phyloP scores from a whole-genome alignment of 2,888 invertebrate species.

The Eupithecia abbreviata region DNA sequence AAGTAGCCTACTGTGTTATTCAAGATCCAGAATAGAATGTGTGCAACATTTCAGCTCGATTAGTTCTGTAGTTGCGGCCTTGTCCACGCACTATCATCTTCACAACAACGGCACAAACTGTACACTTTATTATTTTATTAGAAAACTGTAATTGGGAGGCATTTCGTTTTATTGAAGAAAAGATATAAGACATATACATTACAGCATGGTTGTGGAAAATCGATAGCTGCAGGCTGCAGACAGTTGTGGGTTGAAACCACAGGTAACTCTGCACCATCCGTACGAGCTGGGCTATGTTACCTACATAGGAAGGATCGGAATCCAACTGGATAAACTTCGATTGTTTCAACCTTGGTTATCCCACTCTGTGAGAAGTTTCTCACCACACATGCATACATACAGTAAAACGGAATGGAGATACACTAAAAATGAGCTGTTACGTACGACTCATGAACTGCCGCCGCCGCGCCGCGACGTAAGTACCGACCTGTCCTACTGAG shows the following conservation, averaged over 20 bases:
- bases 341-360: neutral
- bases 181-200: constrained; percentile 27
- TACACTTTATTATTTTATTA: too few relatives aligned
- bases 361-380: neutral
- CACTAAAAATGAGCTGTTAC: neutral
- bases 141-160: too few relatives aligned
- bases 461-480: neutral
- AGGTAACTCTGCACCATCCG: constrained; percentile 65
- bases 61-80: too few relatives aligned
- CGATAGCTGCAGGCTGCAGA: constrained; percentile 63
- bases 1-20: too few relatives aligned
- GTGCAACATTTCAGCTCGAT: too few relatives aligned
- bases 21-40: too few relatives aligned
- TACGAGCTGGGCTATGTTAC: constrained; percentile 45
- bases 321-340: neutral
- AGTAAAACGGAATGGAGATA: neutral
- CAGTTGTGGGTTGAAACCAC: constrained; percentile 62
- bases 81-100: too few relatives aligned
- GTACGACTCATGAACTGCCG: neutral
- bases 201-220: constrained; percentile 63
- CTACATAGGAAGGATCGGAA: constrained; percentile 20
- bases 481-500: neutral
- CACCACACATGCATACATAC: neutral
- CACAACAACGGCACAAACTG: too few relatives aligned
- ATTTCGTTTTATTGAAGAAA: too few relatives aligned